Percentiles rank a stretch among this genome's conserved stretches.
Conservation (phyloP, 2,113 vertebrate genomes). For the Pterocles burchelli region DNA sequence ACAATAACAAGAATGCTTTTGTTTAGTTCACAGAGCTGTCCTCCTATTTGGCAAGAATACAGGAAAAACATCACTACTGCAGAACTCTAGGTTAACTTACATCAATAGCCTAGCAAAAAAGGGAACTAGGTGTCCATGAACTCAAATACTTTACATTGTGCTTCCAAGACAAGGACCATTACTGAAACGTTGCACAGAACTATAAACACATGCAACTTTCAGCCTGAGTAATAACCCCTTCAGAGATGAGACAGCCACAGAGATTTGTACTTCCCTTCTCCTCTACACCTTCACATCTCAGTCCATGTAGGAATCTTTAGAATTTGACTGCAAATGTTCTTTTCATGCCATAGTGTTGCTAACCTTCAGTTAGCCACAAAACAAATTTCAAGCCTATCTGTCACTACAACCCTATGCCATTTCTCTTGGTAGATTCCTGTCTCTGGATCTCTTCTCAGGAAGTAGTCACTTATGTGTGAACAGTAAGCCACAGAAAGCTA, state of each 20-base stretch:
- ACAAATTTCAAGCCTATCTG: neutral
- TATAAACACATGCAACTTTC: neutral
- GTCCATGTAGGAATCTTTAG: neutral
- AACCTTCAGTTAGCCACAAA: neutral
- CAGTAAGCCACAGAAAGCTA: neutral
- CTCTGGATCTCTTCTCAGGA: neutral
- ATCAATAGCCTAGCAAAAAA: neutral
- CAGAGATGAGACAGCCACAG: neutral
- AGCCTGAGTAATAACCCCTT: neutral
- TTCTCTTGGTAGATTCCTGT: neutral
- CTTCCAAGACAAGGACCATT: neutral
- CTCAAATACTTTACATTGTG: fast-evolving
- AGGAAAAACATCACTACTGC: neutral
- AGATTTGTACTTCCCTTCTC: neutral
- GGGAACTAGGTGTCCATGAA: neutral
- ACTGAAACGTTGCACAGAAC: neutral
- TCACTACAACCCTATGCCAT: neutral
- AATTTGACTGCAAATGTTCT: neutral
- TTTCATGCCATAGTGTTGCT: neutral
- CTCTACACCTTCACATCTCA: neutral
- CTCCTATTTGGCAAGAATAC: neutral
- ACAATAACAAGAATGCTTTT: neutral
- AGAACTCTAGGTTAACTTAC: neutral
- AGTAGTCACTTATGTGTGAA: neutral
- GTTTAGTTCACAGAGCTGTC: neutral